Base-by-base conservation (phyloP, 2,888 invertebrate genomes). In the Altica lythri region DNA sequence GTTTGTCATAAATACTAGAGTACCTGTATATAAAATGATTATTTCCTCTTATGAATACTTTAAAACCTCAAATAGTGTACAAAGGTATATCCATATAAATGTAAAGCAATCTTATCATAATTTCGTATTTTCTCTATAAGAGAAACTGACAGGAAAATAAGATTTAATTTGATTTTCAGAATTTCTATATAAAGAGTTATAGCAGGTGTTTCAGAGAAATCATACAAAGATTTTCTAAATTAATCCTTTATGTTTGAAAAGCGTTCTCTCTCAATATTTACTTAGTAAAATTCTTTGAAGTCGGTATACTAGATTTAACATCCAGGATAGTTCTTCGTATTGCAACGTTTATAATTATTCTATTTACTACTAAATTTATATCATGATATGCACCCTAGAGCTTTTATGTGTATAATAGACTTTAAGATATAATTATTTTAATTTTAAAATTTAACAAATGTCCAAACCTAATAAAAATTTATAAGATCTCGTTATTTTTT, bases 261-360 rank as follows among this genome's bases (percentile, higher is more conserved):
- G 49, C 49, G 40, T 40, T 40, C 30, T 32, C 35, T 46, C 40
- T 32, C 49, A 49, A 49, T 49, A 42, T 49, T 49, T 49, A 32
- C 49, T 30, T 25, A 19, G 13, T 14, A 32, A 42, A 40, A 49
- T 57, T 50, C 57, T 57, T 57, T 57, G 57, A 57, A 49, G 57
- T 57, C 37, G 19, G 17, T 49, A 45, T 19, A 43, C 53, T 50
- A 35, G 48, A 53, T 53, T 53, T 53, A 32, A 49, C 37, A 43
- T 52, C 25, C 27, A 44, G 32, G 45, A 52, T 29, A 44, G 53
- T 53, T 53, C 35, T 38, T 16, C 40, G 37, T 42, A 17, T 51
- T 19, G 37, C 49, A 13, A 29, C 40, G 32, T 49, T 49, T 49
- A 30, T 49, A 49, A 49, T 49, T 49, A 42, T 49, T 40, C 35